phyloP scores from a whole-genome alignment of 2,888 invertebrate genomes.

The Leptinotarsa rubiginosa region DNA sequence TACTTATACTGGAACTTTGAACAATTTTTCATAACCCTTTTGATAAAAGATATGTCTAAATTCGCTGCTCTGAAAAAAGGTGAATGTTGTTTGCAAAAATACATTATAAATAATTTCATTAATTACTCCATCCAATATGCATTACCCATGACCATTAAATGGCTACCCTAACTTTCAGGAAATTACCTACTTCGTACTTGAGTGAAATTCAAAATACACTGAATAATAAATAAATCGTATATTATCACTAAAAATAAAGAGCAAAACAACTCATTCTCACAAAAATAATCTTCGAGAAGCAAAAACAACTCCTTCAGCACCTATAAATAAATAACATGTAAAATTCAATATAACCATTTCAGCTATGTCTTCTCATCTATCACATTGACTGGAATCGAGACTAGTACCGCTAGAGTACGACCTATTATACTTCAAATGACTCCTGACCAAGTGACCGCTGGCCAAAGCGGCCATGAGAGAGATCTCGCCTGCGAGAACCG shows the following conservation, averaged over 20 bases:
- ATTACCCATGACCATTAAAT: too few relatives aligned
- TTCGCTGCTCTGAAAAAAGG: too few relatives aligned
- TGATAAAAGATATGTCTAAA: too few relatives aligned
- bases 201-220: neutral
- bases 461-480: constrained; percentile 96
- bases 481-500: constrained; percentile 95
- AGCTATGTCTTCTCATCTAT: neutral
- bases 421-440: constrained; percentile 95
- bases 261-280: neutral
- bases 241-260: neutral
- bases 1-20: too few relatives aligned
- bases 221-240: neutral
- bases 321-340: neutral
- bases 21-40: too few relatives aligned
- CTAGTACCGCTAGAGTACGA: constrained; percentile 63
- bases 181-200: too few relatives aligned
- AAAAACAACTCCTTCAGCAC: neutral
- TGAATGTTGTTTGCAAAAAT: too few relatives aligned
- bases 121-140: too few relatives aligned
- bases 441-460: constrained; percentile 93
- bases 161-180: too few relatives aligned
- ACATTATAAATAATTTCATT: too few relatives aligned
- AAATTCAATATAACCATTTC: neutral
- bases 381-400: neutral
- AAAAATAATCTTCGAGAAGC: neutral